These are phyloP conservation scores for Neoscelio sp. DNA, from an alignment of 2,888 invertebrate species.

Conservation along the genomic window DNA sequence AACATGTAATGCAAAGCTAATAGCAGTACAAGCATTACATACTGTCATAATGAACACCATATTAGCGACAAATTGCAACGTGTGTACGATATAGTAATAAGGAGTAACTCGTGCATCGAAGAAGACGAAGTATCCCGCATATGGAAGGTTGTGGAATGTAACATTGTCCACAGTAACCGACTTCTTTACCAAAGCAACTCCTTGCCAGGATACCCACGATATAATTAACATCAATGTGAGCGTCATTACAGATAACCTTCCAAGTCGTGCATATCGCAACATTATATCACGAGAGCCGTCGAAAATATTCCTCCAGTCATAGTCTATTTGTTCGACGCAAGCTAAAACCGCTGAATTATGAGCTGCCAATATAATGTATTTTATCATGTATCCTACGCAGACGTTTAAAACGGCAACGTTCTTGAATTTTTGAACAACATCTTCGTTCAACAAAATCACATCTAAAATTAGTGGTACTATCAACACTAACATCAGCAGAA, in stretches of 20 bases:
- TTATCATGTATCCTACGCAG: background rate
- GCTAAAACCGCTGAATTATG: background rate
- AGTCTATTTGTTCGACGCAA: slow-evolving; percentile 31
- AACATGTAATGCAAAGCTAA: slow-evolving; percentile 10
- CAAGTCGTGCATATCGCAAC: slow-evolving; percentile 14
- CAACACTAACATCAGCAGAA: slow-evolving; percentile 10
- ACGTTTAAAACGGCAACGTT: slow-evolving; percentile 15
- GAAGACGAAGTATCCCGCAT: background rate
- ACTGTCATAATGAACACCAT: background rate
- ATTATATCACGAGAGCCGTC: slow-evolving; percentile 11
- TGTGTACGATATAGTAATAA: slow-evolving; percentile 17
- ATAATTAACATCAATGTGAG: background rate
- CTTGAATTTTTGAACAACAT: background rate
- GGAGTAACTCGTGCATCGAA: slow-evolving; percentile 21
- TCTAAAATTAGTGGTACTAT: background rate
- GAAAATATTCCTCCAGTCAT: slow-evolving; percentile 22
- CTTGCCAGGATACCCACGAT: slow-evolving; percentile 8
- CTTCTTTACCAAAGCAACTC: background rate
- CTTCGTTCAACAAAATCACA: background rate
- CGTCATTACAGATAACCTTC: background rate
- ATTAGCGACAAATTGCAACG: background rate
- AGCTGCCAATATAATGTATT: slow-evolving; percentile 2
- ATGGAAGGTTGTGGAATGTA: slow-evolving; percentile 30
- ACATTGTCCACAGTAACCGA: background rate
- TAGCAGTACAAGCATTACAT: background rate